Base-by-base conservation (phyloP, 2,888 invertebrate species). In the Sinodicranocentrus sp. region DNA sequence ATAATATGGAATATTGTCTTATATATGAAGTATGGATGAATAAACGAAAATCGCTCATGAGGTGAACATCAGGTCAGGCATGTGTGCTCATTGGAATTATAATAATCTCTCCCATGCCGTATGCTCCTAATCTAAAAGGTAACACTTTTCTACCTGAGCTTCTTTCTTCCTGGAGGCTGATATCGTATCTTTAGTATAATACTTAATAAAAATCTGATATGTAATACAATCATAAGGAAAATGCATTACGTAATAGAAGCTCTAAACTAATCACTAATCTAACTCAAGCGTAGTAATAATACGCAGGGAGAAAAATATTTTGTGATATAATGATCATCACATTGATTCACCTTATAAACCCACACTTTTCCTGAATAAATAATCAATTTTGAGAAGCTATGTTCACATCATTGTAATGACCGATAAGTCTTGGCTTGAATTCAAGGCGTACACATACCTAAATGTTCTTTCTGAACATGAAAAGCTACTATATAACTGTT, bases 1-100 rank as follows among this genome's bases (percentile, higher is more conserved):
- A 72, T 72, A 43, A 73, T 73, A 73, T n/a, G 61, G 43, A 44
- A 59, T 73, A 73, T 61, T 48, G 23, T 59, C 33, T 59, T 39
- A n/a, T 43, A 21, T 59, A 33, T 21, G 33, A 59, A 59, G 59
- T 39, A 43, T 57, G 19, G 10, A 70, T 52, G 26, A 13, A 33
- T 1, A n/a, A 43, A 10, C 19, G 33, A 52, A 54, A 33, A 17
- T 39, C 6, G 39, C n/a, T n/a, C n/a, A n/a, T n/a, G n/a, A n/a
- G n/a, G n/a, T n/a, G n/a, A n/a, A n/a, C n/a, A n/a, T n/a, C n/a
- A n/a, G n/a, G n/a, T n/a, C n/a, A n/a, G n/a, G n/a, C n/a, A n/a
- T n/a, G n/a, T n/a, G n/a, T n/a, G n/a, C n/a, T n/a, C n/a, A n/a
- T n/a, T n/a, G n/a, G n/a, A n/a, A n/a, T n/a, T n/a, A n/a, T n/a